Base-by-base conservation (phyloP, 2,797 vertebrate genomes). In the Enoplosus armatus region DNA sequence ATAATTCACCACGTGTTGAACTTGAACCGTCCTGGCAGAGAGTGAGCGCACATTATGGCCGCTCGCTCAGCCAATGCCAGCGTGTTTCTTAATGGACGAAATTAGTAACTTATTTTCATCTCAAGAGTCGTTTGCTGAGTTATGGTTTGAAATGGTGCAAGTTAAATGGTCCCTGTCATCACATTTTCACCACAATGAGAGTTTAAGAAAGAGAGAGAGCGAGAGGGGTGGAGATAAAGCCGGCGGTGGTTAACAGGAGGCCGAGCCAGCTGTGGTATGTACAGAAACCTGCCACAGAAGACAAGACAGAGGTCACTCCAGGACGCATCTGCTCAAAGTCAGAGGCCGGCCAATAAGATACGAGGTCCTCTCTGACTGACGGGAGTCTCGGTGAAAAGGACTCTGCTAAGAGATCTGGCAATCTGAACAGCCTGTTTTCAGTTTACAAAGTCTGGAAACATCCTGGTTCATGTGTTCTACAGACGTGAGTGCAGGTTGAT, bases 1-100 rank as follows among this genome's bases (percentile, higher is more conserved):
- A 85, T 75, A 75, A 78, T n/a, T 48, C 26, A 75, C 79, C 82
- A 77, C 43, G 70, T 83, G 87, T 77, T 77, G 62, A 76, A 80
- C 80, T 29, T 41, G n/a, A n/a, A n/a, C 66, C 59, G 8, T 63
- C 47, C 56, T 56, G 60, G 64, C 75, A 59, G 26, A 64, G 59
- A 67, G 22, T 0, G 31, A 58, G 47, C 22, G 31, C 43, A 29
- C 55, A 66, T 79, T 69, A 55, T 1, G 48, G 60, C 77, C 0
- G 20, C 66, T 26, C 0, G 10, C 72, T 83, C 61, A 10, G 48
- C 16, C 47, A 27, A 3, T 1, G 4, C 56, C 33, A 54, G 10
- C 1, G 11, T 43, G 18, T 47, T 63, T 60, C 47, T 9, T n/a
- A 26, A 29, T 29, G 61, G 43, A 53, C 78, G 51, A 69, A 77